A percentile compares a stretch with the other conserved stretches of the same genome.
phyloP scores from a whole-genome alignment of 2,113 vertebrate genomes.

The Calyptomena viridis region DNA sequence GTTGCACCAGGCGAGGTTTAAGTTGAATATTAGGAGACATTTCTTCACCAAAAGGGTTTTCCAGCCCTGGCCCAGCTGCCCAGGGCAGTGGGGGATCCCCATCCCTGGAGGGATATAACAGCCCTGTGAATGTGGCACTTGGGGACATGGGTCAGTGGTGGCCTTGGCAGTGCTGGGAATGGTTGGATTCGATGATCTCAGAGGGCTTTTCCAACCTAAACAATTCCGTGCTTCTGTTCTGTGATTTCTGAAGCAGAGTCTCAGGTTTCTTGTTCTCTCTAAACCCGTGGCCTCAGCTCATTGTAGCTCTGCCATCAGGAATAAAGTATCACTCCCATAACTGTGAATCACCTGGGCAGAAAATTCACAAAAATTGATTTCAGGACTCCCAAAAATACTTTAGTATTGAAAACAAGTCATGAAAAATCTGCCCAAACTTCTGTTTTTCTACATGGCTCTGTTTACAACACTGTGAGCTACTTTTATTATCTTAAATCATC shows the following conservation, averaged over 20 bases:
- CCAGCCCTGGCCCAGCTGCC: not conserved
- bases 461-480: not conserved
- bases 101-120: not conserved
- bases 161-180: not conserved
- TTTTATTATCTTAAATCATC: not conserved
- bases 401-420: not conserved
- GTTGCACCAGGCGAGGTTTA: not conserved
- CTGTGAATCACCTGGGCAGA: not conserved
- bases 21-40: fast-evolving
- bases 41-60: fast-evolving
- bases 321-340: not conserved
- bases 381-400: not conserved
- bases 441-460: not conserved
- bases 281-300: too few species aligned
- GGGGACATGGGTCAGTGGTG: not conserved
- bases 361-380: not conserved
- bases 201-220: not conserved
- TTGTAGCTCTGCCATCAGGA: not conserved
- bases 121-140: fast-evolving
- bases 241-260: not conserved
- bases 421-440: not conserved
- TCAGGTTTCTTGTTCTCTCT: not conserved
- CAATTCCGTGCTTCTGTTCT: not conserved
- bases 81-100: fast-evolving
- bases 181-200: not conserved